Conservation (phyloP, 1,140 invertebrate genomes). For the Sycophila sp. region DNA sequence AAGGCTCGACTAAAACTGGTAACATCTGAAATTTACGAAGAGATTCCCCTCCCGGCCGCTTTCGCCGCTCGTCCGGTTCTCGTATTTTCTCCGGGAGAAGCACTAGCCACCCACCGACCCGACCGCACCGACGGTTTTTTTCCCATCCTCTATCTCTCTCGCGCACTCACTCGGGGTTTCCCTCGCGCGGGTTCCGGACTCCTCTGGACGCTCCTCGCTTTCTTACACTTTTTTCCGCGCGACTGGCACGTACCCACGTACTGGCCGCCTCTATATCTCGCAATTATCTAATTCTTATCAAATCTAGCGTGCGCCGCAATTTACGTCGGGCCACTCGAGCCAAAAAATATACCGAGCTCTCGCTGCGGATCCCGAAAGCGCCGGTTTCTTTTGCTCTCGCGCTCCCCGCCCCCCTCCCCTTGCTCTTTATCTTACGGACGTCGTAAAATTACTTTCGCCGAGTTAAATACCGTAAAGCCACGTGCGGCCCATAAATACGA, state of each 20-base stretch:
- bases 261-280: background rate
- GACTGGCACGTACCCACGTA: background rate
- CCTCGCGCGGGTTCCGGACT: too few species aligned
- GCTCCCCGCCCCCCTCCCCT: background rate
- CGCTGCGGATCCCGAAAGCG: background rate
- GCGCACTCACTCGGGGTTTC: slow-evolving; percentile 19
- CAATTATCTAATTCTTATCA: slow-evolving; percentile 30
- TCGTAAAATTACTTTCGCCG: too few species aligned
- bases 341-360: too few species aligned
- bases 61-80: slow-evolving; percentile 41
- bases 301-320: slow-evolving; percentile 5
- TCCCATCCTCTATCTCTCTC: slow-evolving; percentile 11
- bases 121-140: slow-evolving; percentile 21
- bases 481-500: too few species aligned
- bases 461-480: too few species aligned
- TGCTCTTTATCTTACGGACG: too few species aligned
- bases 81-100: slow-evolving; percentile 37
- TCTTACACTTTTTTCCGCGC: background rate
- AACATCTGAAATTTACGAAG: slow-evolving; percentile 38
- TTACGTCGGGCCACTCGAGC: background rate
- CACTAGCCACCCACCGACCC: slow-evolving; percentile 24
- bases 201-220: too few species aligned
- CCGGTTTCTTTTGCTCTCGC: background rate
- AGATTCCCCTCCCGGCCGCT: slow-evolving; percentile 28
- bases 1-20: slow-evolving; percentile 28